Percentiles rank a stretch among this genome's conserved stretches.
Evolutionary conservation across 2,113 vertebrate species (phyloP).

Genomic region (Chloroceryle aenea): DNA sequence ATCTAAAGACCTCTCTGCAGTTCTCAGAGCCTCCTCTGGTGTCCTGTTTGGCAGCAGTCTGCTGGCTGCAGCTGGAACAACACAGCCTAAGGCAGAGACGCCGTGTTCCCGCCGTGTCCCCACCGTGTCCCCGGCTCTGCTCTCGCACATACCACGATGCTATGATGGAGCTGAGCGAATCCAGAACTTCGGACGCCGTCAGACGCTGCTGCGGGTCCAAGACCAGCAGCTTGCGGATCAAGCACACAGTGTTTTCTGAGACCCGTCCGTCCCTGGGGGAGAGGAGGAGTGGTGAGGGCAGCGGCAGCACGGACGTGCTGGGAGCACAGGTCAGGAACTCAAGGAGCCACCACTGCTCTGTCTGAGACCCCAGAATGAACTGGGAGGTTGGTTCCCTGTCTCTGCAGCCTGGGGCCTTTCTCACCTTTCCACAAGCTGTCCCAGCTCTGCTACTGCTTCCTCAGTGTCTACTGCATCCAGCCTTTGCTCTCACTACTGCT

Average conservation of each 20-base stretch:
- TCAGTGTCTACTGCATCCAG: background rate
- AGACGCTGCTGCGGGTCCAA: conserved; percentile 96
- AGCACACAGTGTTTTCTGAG: conserved; percentile 96
- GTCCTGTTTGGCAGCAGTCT: background rate
- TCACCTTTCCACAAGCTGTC: background rate
- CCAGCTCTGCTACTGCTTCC: background rate
- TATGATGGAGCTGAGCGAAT: conserved; percentile 94
- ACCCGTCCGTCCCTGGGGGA: conserved; percentile 90
- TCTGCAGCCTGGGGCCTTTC: background rate
- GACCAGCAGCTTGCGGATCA: conserved; percentile 96
- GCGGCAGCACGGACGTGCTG: fast-evolving
- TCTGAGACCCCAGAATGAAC: background rate
- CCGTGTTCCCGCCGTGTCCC: background rate
- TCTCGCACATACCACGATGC: conserved; percentile 86
- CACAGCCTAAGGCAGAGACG: background rate
- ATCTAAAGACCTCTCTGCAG: background rate
- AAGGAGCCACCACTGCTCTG: background rate
- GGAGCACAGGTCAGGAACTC: background rate
- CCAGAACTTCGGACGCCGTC: conserved; percentile 91
- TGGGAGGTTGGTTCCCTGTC: background rate
- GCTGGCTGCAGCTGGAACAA: conserved; percentile 1
- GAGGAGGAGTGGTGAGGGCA: fast-evolving
- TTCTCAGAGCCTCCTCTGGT: background rate
- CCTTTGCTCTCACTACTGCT: background rate
- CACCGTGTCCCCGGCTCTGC: background rate